Percentiles rank a stretch among this genome's conserved stretches.
phyloP scores from a whole-genome alignment of 2,888 invertebrate genomes.

The Acrobasis suavella region DNA sequence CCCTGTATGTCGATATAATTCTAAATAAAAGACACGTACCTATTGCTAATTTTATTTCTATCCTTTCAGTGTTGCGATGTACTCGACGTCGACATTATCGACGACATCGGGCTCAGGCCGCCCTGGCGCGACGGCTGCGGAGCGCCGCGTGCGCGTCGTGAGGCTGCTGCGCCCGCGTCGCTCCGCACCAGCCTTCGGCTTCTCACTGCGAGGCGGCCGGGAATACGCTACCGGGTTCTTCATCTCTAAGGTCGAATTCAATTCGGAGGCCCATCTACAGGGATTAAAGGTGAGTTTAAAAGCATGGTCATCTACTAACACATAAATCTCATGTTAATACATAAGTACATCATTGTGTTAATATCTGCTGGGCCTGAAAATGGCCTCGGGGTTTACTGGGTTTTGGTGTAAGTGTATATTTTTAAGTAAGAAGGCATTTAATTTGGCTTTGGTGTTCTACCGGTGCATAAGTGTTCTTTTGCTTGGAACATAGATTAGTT shows the following conservation, averaged over 20 bases:
- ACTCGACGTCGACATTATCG: constrained; percentile 66
- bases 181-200: constrained; percentile 87
- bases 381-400: no score
- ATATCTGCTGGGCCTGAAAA: no score
- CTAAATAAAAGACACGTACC: not conserved
- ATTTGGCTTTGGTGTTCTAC: no score
- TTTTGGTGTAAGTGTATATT: no score
- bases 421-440: no score
- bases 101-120: constrained; percentile 69
- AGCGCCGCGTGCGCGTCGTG: constrained; percentile 69
- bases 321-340: no score
- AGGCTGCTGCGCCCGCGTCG: constrained; percentile 71
- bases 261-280: constrained; percentile 92
- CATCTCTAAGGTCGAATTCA: constrained; percentile 92
- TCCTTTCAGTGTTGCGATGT: constrained; percentile 47
- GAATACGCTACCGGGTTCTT: constrained; percentile 97
- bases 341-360: no score
- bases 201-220: constrained; percentile 91
- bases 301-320: not conserved
- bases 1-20: not conserved
- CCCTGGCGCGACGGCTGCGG: constrained; percentile 45
- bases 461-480: no score
- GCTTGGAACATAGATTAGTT: no score
- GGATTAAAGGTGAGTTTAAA: constrained; percentile 88
- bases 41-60: not conserved